Conservation (phyloP, 2,888 invertebrate species). For the Drosophila colorata region DNA sequence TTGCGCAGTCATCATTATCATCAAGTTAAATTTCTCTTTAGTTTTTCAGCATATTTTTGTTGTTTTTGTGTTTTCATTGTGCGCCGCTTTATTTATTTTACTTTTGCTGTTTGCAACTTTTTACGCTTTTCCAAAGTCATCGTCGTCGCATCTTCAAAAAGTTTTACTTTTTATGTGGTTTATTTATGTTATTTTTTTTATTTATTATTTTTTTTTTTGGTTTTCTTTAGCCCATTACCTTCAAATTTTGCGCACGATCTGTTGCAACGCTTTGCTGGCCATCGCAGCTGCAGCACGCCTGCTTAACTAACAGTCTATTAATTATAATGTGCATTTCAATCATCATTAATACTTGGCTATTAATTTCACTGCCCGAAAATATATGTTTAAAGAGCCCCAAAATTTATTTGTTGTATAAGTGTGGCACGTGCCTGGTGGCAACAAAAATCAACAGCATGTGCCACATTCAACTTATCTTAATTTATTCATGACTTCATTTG, state of each 20-base stretch:
- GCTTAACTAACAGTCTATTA: conserved; percentile 68
- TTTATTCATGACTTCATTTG: conserved; percentile 24
- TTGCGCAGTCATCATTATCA: conserved; percentile 53
- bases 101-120: conserved; percentile 66
- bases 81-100: conserved; percentile 65
- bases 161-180: conserved; percentile 75
- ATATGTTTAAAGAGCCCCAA: background rate
- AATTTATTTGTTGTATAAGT: conserved; percentile 30
- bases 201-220: conserved; percentile 11
- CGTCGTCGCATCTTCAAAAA: conserved; percentile 57
- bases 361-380: conserved; percentile 54
- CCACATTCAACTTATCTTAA: conserved; percentile 15
- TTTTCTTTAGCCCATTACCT: conserved; percentile 54
- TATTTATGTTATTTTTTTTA: conserved; percentile 27
- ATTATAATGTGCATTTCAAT: conserved; percentile 49
- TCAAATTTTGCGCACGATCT: conserved; percentile 80
- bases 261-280: conserved; percentile 77
- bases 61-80: conserved; percentile 11
- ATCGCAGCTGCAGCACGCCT: conserved; percentile 50
- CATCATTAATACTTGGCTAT: conserved; percentile 43
- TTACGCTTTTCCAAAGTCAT: conserved; percentile 79
- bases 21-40: conserved; percentile 73
- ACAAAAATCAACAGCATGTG: conserved; percentile 1
- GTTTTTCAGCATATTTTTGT: conserved; percentile 62
- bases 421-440: conserved; percentile 43